Percentiles rank a stretch among this genome's conserved stretches.
Conservation (phyloP, 2,797 vertebrate species). For the Scleropages formosus region DNA sequence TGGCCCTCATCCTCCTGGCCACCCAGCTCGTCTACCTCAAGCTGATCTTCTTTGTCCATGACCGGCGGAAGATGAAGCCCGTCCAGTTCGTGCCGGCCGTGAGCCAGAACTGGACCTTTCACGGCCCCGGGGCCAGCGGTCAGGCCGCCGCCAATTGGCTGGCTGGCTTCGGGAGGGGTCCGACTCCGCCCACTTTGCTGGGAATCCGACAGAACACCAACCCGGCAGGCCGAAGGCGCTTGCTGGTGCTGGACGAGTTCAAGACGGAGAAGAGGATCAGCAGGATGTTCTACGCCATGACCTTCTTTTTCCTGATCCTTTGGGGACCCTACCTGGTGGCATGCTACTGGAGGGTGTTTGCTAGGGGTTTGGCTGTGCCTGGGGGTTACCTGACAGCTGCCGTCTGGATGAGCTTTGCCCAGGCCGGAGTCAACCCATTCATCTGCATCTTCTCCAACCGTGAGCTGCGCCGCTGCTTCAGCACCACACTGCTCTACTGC, state of each 20-base stretch:
- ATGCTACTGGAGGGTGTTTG: slow-evolving; percentile 99
- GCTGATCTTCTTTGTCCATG: slow-evolving; percentile 99
- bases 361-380: slow-evolving; percentile 91
- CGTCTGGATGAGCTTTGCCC: slow-evolving; percentile 99
- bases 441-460: slow-evolving; percentile 99
- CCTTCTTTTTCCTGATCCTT: slow-evolving; percentile 97
- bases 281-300: slow-evolving; percentile 99
- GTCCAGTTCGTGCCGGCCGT: slow-evolving; percentile 99
- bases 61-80: slow-evolving; percentile 99
- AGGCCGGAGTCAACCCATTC: slow-evolving; percentile 99
- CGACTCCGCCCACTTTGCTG: slow-evolving; percentile 95
- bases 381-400: slow-evolving; percentile 97
- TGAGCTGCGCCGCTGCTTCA: slow-evolving; percentile 99
- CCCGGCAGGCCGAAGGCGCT: slow-evolving; percentile 90
- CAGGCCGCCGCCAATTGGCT: slow-evolving; percentile 99
- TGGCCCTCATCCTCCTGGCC: slow-evolving; percentile 97
- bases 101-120: slow-evolving; percentile 99
- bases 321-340: slow-evolving; percentile 99
- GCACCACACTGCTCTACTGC: slow-evolving; percentile 99
- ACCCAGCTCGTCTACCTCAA: slow-evolving; percentile 99
- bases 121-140: slow-evolving; percentile 94
- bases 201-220: slow-evolving; percentile 98
- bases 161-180: slow-evolving; percentile 95
- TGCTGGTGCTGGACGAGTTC: slow-evolving; percentile 98
- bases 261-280: slow-evolving; percentile 99